Conservation (phyloP, 1,140 invertebrate species). For the Homalodisca vitripennis region DNA sequence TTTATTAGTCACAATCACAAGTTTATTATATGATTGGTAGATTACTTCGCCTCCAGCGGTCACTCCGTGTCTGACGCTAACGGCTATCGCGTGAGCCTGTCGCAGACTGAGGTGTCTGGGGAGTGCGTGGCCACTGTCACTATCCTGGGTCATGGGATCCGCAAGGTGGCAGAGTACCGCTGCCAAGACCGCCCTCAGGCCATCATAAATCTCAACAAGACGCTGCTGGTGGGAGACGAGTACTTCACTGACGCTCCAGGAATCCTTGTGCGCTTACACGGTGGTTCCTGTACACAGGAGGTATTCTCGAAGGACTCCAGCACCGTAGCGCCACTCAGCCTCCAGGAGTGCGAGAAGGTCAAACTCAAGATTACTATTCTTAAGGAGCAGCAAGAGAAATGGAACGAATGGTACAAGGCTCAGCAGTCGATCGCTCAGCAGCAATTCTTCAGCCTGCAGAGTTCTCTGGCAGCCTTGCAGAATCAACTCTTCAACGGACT, state of each 20-base stretch:
- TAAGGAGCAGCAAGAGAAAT: not conserved
- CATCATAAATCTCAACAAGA: not conserved
- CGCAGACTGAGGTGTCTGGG: not conserved
- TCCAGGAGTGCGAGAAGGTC: not conserved
- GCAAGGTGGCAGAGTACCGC: not conserved
- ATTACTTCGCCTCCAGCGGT: too few species aligned
- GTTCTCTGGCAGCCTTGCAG: not conserved
- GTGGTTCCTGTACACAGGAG: not conserved
- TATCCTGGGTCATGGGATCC: not conserved
- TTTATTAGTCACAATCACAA: too few species aligned
- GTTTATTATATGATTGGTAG: too few species aligned
- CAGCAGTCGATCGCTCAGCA: not conserved
- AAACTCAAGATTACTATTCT: not conserved
- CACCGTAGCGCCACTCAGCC: not conserved
- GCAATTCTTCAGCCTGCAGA: not conserved
- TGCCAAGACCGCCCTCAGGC: not conserved
- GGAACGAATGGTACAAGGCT: not conserved
- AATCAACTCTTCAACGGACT: not conserved
- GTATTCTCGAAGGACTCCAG: not conserved
- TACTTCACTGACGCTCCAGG: not conserved
- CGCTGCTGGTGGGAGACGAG: constrained; percentile 10
- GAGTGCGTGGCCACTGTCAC: not conserved
- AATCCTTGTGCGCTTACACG: not conserved
- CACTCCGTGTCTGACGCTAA: not conserved
- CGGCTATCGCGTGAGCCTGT: not conserved